A percentile compares a stretch with the other conserved stretches of the same genome.
phyloP scores from a whole-genome alignment of 2,888 invertebrate species.

The Geotrupes spiniger region DNA sequence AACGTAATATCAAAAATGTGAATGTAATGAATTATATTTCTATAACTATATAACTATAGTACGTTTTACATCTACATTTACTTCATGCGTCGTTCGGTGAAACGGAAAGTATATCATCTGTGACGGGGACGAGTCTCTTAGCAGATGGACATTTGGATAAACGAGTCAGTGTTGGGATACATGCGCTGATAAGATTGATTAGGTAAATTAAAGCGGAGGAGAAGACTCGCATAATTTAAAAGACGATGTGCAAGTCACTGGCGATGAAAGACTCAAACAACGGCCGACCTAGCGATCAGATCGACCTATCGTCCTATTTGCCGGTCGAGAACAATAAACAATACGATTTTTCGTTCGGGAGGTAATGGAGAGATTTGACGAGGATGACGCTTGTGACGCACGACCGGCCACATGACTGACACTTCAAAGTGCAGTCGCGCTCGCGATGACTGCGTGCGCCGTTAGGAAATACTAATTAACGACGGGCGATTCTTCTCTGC shows the following conservation, averaged over 20 bases:
- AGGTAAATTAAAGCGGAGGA: slow-evolving; percentile 39
- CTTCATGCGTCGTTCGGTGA: too few species aligned
- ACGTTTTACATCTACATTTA: too few species aligned
- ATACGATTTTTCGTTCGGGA: slow-evolving; percentile 27
- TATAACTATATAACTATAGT: too few species aligned
- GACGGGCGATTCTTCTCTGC: slow-evolving; percentile 4
- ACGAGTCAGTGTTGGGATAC: slow-evolving; percentile 36
- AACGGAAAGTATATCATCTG: too few species aligned
- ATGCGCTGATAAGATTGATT: slow-evolving; percentile 41
- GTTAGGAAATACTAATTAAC: slow-evolving; percentile 40
- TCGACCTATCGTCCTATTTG: slow-evolving; percentile 16
- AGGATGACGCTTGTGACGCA: slow-evolving; percentile 41
- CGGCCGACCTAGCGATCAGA: background rate
- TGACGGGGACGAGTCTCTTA: background rate
- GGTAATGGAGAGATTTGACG: slow-evolving; percentile 40
- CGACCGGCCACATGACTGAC: slow-evolving; percentile 45
- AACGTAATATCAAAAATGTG: too few species aligned
- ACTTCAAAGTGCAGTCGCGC: slow-evolving; percentile 36
- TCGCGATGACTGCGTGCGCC: slow-evolving; percentile 32
- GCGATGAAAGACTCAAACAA: slow-evolving; percentile 6
- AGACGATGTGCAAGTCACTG: slow-evolving; percentile 31
- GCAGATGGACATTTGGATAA: slow-evolving; percentile 27
- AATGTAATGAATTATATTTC: too few species aligned
- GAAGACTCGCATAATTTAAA: slow-evolving; percentile 27
- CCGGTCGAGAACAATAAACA: slow-evolving; percentile 41